phyloP scores from a whole-genome alignment of 1,140 invertebrate genomes.

The Ylistrum balloti region DNA sequence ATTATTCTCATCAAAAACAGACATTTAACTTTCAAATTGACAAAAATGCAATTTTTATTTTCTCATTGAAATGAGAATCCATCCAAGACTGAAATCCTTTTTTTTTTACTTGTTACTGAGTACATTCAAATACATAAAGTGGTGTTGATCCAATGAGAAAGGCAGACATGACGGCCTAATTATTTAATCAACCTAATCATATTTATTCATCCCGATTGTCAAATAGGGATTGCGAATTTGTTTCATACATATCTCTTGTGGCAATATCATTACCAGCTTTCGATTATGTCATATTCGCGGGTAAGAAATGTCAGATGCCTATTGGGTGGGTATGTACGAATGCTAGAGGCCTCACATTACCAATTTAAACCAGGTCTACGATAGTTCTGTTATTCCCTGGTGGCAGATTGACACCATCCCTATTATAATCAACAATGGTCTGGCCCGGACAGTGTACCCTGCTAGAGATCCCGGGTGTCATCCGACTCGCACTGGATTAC shows the following conservation, averaged over 20 bases:
- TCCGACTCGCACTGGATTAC: background rate
- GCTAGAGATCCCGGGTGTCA: background rate
- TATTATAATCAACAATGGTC: background rate
- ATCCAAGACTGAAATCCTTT: background rate
- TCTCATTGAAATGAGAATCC: background rate
- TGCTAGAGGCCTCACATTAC: background rate
- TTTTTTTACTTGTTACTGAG: background rate
- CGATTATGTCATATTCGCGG: background rate
- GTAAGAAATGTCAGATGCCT: conserved; percentile 38
- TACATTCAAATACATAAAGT: background rate
- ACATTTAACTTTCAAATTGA: background rate
- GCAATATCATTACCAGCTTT: background rate
- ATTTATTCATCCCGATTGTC: conserved; percentile 16
- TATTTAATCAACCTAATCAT: background rate
- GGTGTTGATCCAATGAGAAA: background rate
- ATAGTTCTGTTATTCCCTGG: background rate
- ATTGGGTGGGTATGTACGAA: conserved; percentile 10
- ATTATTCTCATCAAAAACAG: background rate
- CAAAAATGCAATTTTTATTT: background rate
- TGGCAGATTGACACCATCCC: conserved; percentile 4
- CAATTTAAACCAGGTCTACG: background rate
- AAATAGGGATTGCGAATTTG: conserved; percentile 9
- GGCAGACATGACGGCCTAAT: background rate
- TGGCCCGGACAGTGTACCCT: background rate
- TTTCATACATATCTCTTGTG: background rate